These are phyloP conservation scores for Nezara viridula DNA, from an alignment of 2,888 invertebrate species.

Conservation along the genomic window DNA sequence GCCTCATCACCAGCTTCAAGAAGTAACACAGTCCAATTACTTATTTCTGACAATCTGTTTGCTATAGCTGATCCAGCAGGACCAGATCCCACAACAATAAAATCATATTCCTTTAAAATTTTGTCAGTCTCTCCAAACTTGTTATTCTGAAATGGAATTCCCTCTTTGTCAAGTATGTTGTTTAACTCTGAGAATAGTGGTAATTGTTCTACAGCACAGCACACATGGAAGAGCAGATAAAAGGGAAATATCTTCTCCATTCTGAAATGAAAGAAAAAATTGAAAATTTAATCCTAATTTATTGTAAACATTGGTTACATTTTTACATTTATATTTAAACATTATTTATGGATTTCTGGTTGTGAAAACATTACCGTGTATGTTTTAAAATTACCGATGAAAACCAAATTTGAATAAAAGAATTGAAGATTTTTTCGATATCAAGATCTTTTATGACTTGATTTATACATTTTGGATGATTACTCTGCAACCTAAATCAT, in stretches of 20 bases:
- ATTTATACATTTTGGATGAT: no score
- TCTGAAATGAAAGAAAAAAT: no score
- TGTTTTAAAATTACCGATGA: no score
- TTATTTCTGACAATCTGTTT: slow-evolving; percentile 81
- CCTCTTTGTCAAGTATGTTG: slow-evolving; percentile 2
- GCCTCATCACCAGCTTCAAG: slow-evolving; percentile 86
- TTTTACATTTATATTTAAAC: no score
- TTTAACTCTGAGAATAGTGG: neutral
- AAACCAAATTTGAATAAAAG: no score
- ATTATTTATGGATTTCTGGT: no score
- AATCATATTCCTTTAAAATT: slow-evolving; percentile 73
- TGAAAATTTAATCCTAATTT: no score
- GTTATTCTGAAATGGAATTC: slow-evolving; percentile 64
- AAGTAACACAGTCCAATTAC: slow-evolving; percentile 78
- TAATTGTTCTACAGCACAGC: neutral
- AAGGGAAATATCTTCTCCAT: neutral
- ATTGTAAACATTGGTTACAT: no score
- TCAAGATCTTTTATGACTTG: no score
- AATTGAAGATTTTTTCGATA: no score
- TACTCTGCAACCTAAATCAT: no score
- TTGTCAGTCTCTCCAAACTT: slow-evolving; percentile 65
- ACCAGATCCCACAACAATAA: slow-evolving; percentile 76
- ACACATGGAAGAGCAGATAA: neutral
- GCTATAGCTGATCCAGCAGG: slow-evolving; percentile 78
- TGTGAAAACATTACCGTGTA: no score